Evolutionary conservation across 2,888 invertebrate species (phyloP), one percentile per base, ranked within the genome.

Genomic region (Fragum whitleyi): DNA sequence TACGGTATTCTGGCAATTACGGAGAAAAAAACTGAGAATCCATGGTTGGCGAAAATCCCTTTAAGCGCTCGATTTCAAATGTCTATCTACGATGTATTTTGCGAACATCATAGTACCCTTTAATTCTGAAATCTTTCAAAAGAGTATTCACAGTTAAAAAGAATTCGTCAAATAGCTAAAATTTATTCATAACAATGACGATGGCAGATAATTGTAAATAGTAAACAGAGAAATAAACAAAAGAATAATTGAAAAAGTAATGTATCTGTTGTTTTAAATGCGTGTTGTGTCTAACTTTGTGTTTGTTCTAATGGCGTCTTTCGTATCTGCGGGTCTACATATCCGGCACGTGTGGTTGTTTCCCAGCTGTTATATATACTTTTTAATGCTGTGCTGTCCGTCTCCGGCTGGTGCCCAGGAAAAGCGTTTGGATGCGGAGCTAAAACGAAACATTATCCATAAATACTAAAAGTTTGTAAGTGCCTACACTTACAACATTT

Each of bases 371-470:
- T 93, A 86, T 91, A 92, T 21, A 88, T 81, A 51, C 83, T 84
- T 81, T 93, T 91, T 29, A 85, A 74, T 6, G 62, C 29, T 2
- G 84, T 80, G 23, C 80, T 75, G 78, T 93, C 93, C 5, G 93
- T 86, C 81, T 93, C 93, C 0, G 93, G 93, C 75, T 93, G 93
- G 79, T 93, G 93, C 62, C 88, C 88, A 0, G 93, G 92, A 82
- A 89, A 91, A 2, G 92, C 90, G 73, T 91, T 90, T 1, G 91
- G 88, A 36, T 92, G 89, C 19, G 90, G 90, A 21, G 81, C 92
- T 92, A 88, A 3, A 79, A 62, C 42, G 9, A 55, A 47, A 36
- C 9, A n/a, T n/a, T n/a, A n/a, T n/a, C n/a, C n/a, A n/a, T n/a
- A n/a, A n/a, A n/a, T n/a, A n/a, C 11, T 42, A 11, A 42, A 42